These are phyloP conservation scores for Ptychoptera contaminata DNA, from an alignment of 2,888 invertebrate species.

Conservation along the genomic window DNA sequence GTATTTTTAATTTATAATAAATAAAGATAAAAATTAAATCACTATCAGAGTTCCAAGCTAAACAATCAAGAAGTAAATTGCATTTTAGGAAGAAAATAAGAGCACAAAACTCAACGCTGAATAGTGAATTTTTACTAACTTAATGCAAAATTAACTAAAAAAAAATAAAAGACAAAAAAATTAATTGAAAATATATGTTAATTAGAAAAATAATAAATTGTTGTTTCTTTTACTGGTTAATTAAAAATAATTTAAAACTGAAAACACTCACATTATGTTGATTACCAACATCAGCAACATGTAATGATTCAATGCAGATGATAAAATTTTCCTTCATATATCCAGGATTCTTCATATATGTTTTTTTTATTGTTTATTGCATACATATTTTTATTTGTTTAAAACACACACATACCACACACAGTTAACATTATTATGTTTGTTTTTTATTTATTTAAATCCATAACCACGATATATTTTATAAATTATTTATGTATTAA, in stretches of 20 bases:
- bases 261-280: conserved; percentile 71
- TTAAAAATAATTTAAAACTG: conserved; percentile 7
- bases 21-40: no score
- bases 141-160: no score
- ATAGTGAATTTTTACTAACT: no score
- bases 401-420: background rate
- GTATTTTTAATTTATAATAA: no score
- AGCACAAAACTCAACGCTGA: no score
- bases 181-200: background rate
- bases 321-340: conserved; percentile 94
- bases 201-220: background rate
- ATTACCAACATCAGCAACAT: conserved; percentile 72
- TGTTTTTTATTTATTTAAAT: no score
- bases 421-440: background rate
- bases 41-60: no score
- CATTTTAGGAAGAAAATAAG: no score
- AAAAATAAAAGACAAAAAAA: no score
- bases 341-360: conserved; percentile 55
- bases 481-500: no score
- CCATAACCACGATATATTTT: no score
- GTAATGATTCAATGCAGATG: conserved; percentile 90
- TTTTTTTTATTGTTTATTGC: background rate
- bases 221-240: background rate
- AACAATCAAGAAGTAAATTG: no score
- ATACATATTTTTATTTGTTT: conserved; percentile 11